Evolutionary conservation across 2,797 vertebrate species (phyloP), one percentile per base, ranked within the genome.

Genomic region (Babyrousa celebensis): DNA sequence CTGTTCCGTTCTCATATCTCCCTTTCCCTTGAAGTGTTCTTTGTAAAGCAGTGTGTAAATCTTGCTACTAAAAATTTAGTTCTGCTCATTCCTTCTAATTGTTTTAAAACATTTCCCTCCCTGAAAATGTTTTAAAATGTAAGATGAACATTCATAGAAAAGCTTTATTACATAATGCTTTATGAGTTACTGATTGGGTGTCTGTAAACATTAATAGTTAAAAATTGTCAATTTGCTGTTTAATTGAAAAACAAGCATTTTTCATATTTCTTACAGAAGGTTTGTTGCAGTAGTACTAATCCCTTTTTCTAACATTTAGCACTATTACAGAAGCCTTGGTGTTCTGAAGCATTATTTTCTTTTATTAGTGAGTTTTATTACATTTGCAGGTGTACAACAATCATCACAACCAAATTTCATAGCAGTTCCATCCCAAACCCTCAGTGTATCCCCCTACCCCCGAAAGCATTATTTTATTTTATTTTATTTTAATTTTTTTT

Each of bases 41-140:
- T 93, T 91, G 23, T 91, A 85, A 86, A 88, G 23, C 90, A 91
- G 71, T 48, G 75, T 85, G 27, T 87, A 88, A 90, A 88, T 75
- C 9, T 84, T 94, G 54, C 29, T 71, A 60, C 79, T 92, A 78
- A 79, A 92, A 90, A 70, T 77, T 83, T 70, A 86, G 63, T 70
- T 95, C 10, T 65, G 8, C n/a, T 93, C 25, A 32, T 93, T 91
- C 27, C 27, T 93, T 87, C 27, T 87, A 18, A 68, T 86, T 95
- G 52, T 75, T 94, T 95, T 89, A 25, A 36, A 36, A 36, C 36
- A 82, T 92, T 80, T 87, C 29, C 12, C 11, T 84, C 16, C 32
- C 96, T 97, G 74, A 60, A 89, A 82, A 79, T 92, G 77, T 92
- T 92, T 79, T 83, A 88, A 75, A 83, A 74, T 95, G 58, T 89